Evolutionary conservation across 2,888 invertebrate species (phyloP).

Genomic region (Gerris lacustris): DNA sequence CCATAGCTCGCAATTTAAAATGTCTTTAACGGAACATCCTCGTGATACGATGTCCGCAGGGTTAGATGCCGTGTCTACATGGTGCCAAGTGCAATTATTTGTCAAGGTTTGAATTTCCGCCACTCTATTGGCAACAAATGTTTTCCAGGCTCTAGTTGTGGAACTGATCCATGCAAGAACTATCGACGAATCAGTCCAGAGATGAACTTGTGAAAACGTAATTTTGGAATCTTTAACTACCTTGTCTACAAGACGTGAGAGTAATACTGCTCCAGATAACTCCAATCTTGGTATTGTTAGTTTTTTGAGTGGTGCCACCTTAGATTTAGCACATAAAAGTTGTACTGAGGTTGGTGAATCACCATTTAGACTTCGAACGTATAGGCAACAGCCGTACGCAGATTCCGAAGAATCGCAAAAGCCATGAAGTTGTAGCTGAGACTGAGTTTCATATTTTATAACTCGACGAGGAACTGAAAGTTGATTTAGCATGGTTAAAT

Average conservation of each 20-base stretch:
- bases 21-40: not conserved
- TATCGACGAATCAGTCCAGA: not conserved
- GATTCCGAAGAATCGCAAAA: slow-evolving; percentile 13
- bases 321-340: slow-evolving; percentile 6
- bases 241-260: not conserved
- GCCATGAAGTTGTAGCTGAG: not conserved
- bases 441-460: not conserved
- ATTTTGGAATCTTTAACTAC: not conserved
- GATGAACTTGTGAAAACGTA: not conserved
- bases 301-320: not conserved
- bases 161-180: not conserved
- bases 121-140: slow-evolving; percentile 15
- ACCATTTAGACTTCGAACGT: not conserved
- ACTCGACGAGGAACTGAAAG: slow-evolving; percentile 8
- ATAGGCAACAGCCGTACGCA: slow-evolving; percentile 8
- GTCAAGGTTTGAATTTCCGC: not conserved
- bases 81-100: slow-evolving; percentile 6
- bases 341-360: not conserved
- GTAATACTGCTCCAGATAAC: not conserved
- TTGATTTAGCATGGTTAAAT: not conserved
- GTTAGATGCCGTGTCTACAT: slow-evolving; percentile 4
- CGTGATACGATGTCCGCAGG: slow-evolving; percentile 10
- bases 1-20: not conserved
- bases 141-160: slow-evolving; percentile 1
- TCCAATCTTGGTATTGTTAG: slow-evolving; percentile 3